Conservation (phyloP, 2,113 vertebrate species). For the Zootoca vivipara region DNA sequence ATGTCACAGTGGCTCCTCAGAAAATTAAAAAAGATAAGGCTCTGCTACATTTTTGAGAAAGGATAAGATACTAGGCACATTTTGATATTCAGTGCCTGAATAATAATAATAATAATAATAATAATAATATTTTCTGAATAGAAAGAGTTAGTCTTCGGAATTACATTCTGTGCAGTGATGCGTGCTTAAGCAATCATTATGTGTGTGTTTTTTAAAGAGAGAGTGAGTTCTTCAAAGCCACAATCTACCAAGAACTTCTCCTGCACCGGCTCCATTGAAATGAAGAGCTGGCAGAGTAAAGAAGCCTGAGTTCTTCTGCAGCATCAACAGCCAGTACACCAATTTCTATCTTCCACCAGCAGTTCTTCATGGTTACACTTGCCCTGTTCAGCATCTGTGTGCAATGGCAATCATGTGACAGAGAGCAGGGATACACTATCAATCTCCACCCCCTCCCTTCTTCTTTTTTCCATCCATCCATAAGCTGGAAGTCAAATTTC, state of each 20-base stretch:
- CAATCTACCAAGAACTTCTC: not conserved
- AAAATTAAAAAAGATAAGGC: not conserved
- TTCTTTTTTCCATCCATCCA: too few relatives aligned
- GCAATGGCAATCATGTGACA: too few relatives aligned
- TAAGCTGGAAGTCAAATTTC: too few relatives aligned
- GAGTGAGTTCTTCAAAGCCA: slow-evolving; percentile 1
- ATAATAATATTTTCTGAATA: not conserved
- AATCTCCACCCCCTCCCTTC: too few relatives aligned
- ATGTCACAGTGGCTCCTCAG: not conserved
- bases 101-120: too few relatives aligned
- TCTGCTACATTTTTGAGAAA: not conserved
- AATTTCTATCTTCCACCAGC: not conserved
- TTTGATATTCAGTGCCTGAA: slow-evolving; percentile 28
- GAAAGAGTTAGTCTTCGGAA: slow-evolving; percentile 38
- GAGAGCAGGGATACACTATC: not conserved
- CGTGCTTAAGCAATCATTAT: slow-evolving; percentile 19
- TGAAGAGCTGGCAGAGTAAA: not conserved
- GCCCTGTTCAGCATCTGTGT: too few relatives aligned
- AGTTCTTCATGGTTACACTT: not conserved
- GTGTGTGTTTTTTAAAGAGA: slow-evolving; percentile 1
- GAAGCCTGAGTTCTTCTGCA: not conserved
- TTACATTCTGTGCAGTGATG: slow-evolving; percentile 20
- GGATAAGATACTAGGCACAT: not conserved
- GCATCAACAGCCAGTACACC: not conserved
- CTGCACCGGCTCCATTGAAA: not conserved